These are phyloP conservation scores for Plutomurus gul DNA, from an alignment of 1,140 invertebrate genomes.

Conservation along the genomic window DNA sequence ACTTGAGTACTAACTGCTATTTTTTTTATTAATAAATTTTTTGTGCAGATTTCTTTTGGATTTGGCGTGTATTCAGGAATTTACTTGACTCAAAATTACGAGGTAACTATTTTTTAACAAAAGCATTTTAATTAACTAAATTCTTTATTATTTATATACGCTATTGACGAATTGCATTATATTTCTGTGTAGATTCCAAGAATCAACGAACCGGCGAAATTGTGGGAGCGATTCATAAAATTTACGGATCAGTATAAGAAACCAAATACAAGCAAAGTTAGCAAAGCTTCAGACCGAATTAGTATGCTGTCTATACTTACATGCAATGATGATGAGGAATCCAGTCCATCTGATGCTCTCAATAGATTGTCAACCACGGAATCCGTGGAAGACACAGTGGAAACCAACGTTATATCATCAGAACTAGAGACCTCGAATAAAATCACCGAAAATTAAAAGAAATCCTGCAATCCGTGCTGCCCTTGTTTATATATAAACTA, in stretches of 20 bases:
- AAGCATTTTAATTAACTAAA: conserved; percentile 4
- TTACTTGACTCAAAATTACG: conserved; percentile 79
- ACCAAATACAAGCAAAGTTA: conserved; percentile 34
- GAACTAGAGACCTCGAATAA: background rate
- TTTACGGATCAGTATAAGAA: conserved; percentile 71
- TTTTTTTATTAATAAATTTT: conserved; percentile 9
- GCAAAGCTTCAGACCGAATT: background rate
- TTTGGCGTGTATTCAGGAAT: conserved; percentile 77
- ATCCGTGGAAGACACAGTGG: background rate
- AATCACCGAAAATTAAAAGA: no score
- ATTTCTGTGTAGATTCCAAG: conserved; percentile 74
- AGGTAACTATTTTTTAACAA: conserved; percentile 63
- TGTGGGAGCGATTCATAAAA: conserved; percentile 70
- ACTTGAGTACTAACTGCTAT: no score
- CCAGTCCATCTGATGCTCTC: background rate
- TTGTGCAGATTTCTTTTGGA: conserved; percentile 72
- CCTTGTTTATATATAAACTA: no score
- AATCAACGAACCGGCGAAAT: conserved; percentile 74
- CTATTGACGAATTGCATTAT: conserved; percentile 2
- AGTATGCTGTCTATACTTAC: conserved; percentile 4
- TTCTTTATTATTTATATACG: background rate
- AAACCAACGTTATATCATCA: background rate
- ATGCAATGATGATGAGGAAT: background rate
- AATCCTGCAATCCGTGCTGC: no score
- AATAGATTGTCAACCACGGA: background rate